Percentiles rank a stretch among this genome's conserved stretches.
These are phyloP conservation scores for Arbacia lixula DNA, from an alignment of 53 echinoderm and acorn worm species.

Conservation along the genomic window DNA sequence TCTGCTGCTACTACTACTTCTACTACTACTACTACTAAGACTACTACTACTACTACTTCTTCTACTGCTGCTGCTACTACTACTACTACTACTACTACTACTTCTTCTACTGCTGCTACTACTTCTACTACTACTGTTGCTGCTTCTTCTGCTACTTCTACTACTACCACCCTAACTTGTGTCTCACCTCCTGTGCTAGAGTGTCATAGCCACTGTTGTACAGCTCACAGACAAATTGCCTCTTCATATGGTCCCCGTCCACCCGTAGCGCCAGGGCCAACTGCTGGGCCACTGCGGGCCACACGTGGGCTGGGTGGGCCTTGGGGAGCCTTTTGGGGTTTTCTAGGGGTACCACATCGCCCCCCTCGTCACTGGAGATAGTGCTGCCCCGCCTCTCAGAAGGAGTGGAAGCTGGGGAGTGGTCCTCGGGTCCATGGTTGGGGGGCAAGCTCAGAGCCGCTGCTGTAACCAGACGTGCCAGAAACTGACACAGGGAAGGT, in stretches of 20 bases:
- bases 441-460: constrained; percentile 77
- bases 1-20: too few species aligned
- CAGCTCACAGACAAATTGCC: constrained; percentile 90
- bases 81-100: too few species aligned
- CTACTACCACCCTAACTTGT: too few species aligned
- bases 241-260: constrained; percentile 82
- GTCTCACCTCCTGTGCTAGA: constrained; percentile 95
- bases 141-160: too few species aligned
- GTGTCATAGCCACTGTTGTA: constrained; percentile 93
- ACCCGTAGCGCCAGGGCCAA: constrained; percentile 76
- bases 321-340: constrained; percentile 61
- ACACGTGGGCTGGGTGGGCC: constrained; percentile 72
- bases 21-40: too few species aligned
- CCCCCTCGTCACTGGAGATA: constrained; percentile 12
- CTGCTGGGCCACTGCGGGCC: constrained; percentile 80
- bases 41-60: too few species aligned
- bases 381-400: constrained; percentile 45
- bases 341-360: constrained; percentile 46
- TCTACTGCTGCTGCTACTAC: too few species aligned
- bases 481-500: constrained; percentile 61
- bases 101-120: too few species aligned
- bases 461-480: constrained; percentile 67
- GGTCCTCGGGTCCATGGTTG: constrained; percentile 56
- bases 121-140: too few species aligned
- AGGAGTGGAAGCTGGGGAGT: constrained; percentile 33